Conservation (phyloP, 2,113 vertebrate species). For the Capreolus pygargus region DNA sequence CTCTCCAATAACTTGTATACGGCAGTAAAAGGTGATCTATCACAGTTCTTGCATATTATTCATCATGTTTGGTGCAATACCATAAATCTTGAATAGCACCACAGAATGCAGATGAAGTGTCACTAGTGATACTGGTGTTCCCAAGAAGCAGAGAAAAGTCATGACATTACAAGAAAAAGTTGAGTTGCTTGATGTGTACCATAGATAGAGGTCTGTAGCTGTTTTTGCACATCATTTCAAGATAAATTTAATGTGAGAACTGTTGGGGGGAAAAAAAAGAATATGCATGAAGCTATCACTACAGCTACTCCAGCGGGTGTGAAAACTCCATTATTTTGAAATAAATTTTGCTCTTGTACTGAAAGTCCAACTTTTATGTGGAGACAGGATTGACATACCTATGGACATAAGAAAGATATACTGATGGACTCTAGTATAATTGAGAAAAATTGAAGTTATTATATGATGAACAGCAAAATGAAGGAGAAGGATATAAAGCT, state of each 20-base stretch:
- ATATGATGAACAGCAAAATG: background rate
- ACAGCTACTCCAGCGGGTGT: background rate
- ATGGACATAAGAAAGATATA: background rate
- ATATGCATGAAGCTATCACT: background rate
- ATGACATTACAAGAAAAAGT: background rate
- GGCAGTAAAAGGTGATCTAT: background rate
- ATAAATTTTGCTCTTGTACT: background rate
- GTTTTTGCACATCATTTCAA: background rate
- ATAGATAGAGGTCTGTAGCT: background rate
- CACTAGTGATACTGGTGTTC: background rate
- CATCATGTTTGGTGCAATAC: background rate
- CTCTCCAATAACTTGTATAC: background rate
- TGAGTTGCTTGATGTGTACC: background rate
- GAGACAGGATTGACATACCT: background rate
- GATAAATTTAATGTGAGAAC: background rate
- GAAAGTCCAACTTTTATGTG: background rate
- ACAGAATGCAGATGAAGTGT: background rate
- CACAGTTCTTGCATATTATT: background rate
- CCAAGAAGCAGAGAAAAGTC: background rate
- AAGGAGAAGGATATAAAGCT: background rate
- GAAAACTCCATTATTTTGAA: background rate
- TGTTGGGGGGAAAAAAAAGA: rapidly evolving
- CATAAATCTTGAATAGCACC: background rate
- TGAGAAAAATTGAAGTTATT: background rate
- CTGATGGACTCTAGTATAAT: background rate